Base-by-base conservation (phyloP, 2,113 vertebrate species). In the Bos javanicus region DNA sequence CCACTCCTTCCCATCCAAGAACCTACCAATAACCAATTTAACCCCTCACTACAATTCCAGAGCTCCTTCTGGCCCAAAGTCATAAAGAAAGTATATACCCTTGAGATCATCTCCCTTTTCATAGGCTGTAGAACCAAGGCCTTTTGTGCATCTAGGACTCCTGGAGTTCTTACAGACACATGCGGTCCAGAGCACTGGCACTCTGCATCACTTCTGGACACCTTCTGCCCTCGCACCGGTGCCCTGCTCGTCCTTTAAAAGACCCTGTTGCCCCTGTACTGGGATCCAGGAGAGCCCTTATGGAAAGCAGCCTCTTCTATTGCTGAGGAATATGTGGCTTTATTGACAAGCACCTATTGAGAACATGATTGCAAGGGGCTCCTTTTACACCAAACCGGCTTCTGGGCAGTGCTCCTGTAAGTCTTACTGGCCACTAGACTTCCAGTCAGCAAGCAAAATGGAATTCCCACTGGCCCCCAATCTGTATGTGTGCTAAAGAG, bases 391-490 rank as follows among this genome's bases (percentile, higher is more conserved):
- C 48, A 25, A 39, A 76, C 71, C 0, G 0, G 23, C 71, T 43
- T 76, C 71, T 43, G 71, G 71, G 71, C 39, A 43, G 71, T 43
- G 39, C 39, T 15, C 39, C 39, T 43, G 23, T 23, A 43, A 76
- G 23, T 14, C 71, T 43, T 76, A 26, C 23, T 3, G 0, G 71
- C 23, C 23, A 26, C 71, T 43, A 43, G 36, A 43, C 71, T 76
- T 39, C 12, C 3, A 7, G 23, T 26, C 71, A 76, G 39, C 71
- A 39, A 43, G 39, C 0, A 0, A 76, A 43, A 2, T 43, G 12
- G 71, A 43, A 76, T 76, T 76, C 39, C 36, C 71, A 43, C 12
- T 43, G 39, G 71, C 71, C 71, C 25, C 23, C 23, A 25, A 7
- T 43, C 12, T 76, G 6, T 76, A 26, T 76, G 71, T 59, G 11